Conservation (phyloP, 2,113 vertebrate species). For the Microcebus jonahi region DNA sequence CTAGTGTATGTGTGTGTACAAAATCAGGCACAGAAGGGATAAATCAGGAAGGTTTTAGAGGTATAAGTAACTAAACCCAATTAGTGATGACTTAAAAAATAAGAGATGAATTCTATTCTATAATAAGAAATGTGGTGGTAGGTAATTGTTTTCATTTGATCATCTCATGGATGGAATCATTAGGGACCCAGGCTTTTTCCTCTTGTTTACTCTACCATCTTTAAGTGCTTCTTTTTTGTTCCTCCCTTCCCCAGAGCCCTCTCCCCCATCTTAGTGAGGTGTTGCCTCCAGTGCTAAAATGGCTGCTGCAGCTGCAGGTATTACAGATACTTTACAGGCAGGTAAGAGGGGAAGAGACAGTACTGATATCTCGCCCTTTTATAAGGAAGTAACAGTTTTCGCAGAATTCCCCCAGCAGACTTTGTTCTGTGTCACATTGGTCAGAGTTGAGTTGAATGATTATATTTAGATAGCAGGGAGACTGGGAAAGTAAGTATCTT, state of each 20-base stretch:
- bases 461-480: not conserved
- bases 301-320: not conserved
- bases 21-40: not conserved
- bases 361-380: not conserved
- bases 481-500: not conserved
- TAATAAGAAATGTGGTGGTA: not conserved
- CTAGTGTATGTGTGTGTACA: not conserved
- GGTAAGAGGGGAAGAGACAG: fast-evolving
- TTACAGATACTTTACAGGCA: not conserved
- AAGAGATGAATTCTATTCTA: not conserved
- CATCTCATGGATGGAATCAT: not conserved
- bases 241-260: fast-evolving
- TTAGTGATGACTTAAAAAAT: not conserved
- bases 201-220: not conserved
- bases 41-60: not conserved
- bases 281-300: not conserved
- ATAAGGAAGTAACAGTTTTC: not conserved
- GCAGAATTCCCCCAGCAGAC: not conserved
- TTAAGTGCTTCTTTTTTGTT: not conserved
- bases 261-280: not conserved
- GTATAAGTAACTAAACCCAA: not conserved
- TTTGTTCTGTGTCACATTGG: not conserved
- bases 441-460: not conserved
- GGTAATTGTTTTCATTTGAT: not conserved
- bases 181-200: not conserved